These are phyloP conservation scores for Atractosteus spatula DNA, from an alignment of 2,113 vertebrate genomes.

Conservation along the genomic window DNA sequence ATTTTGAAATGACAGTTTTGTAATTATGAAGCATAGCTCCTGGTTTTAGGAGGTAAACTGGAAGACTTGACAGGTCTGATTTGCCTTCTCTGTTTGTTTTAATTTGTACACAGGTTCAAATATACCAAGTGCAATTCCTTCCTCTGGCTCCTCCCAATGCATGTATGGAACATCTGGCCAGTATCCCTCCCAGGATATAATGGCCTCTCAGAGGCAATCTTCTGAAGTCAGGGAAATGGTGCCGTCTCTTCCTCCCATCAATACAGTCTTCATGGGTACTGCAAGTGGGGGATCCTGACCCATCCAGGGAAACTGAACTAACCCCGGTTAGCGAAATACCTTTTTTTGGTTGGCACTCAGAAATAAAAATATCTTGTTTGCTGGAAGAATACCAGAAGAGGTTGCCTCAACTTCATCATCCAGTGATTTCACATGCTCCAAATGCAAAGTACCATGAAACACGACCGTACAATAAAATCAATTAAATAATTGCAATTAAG, in stretches of 20 bases:
- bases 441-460: too few species aligned
- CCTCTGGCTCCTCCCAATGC: conserved; percentile 80
- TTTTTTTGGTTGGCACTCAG: background rate
- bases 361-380: too few species aligned
- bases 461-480: too few species aligned
- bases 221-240: conserved; percentile 74
- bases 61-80: background rate
- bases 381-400: too few species aligned
- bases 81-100: background rate
- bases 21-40: too few species aligned
- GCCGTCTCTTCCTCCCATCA: conserved; percentile 91
- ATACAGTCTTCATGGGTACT: conserved; percentile 94
- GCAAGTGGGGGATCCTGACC: conserved; percentile 75
- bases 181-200: conserved; percentile 74
- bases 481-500: too few species aligned
- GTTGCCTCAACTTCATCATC: too few species aligned
- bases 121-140: conserved; percentile 59
- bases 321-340: background rate
- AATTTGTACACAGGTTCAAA: conserved; percentile 58
- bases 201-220: conserved; percentile 66
- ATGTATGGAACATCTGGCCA: conserved; percentile 80
- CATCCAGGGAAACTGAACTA: conserved; percentile 5
- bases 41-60: background rate
- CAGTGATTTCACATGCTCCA: too few species aligned
- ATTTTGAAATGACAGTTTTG: too few species aligned